Evolutionary conservation across 2,888 invertebrate genomes (phyloP).

Genomic region (Spatulosminthurus flaviceps): DNA sequence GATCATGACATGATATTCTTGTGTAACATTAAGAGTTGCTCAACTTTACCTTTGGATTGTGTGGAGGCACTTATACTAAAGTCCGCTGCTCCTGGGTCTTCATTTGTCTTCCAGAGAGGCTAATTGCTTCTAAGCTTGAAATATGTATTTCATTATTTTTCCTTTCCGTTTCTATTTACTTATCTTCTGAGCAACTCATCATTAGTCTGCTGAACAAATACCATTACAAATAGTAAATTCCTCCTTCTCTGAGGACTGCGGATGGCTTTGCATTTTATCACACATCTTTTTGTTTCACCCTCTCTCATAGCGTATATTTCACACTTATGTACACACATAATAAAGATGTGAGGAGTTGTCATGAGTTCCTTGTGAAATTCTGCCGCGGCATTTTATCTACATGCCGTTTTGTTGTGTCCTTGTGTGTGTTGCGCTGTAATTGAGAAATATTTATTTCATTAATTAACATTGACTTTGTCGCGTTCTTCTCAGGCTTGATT

Average conservation of each 20-base stretch:
- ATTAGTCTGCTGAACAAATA: background rate
- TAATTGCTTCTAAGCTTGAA: constrained; percentile 12
- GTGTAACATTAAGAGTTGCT: constrained; percentile 9
- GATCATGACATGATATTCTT: constrained; percentile 35
- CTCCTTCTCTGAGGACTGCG: background rate
- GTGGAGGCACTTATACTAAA: background rate
- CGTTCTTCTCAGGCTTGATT: too few species aligned
- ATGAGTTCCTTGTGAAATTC: too few species aligned
- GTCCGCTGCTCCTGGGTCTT: background rate
- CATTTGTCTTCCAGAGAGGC: background rate
- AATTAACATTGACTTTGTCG: too few species aligned
- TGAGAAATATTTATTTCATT: too few species aligned
- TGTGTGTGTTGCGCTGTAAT: too few species aligned
- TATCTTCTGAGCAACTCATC: background rate
- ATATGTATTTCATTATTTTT: constrained; percentile 3
- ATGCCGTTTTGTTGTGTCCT: too few species aligned
- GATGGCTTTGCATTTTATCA: background rate
- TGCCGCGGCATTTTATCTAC: too few species aligned
- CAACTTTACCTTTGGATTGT: background rate
- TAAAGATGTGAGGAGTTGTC: too few species aligned
- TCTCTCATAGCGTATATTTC: too few species aligned
- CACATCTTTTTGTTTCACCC: background rate
- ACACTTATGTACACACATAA: too few species aligned
- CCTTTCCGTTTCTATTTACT: background rate
- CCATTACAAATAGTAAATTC: background rate